Percentiles rank a stretch among this genome's conserved stretches.
phyloP scores from a whole-genome alignment of 2,888 invertebrate species.

The Drosophila subsilvestris region DNA sequence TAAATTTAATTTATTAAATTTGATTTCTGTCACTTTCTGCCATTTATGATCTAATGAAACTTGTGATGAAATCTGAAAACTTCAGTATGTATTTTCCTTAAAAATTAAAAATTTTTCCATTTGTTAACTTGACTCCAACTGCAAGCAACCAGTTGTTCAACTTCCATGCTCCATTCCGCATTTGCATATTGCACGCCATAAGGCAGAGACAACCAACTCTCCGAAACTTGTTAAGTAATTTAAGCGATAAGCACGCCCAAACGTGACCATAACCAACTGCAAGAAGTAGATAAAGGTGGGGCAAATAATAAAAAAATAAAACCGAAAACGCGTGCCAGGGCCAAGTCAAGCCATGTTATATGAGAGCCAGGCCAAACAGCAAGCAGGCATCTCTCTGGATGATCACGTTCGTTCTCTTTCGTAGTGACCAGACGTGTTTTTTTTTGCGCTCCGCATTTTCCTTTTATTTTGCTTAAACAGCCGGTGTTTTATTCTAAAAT shows the following conservation, averaged over 20 bases:
- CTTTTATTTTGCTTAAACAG: too few relatives aligned
- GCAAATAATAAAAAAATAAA: conserved; percentile 25
- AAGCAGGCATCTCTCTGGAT: not conserved
- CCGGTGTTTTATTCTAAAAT: too few relatives aligned
- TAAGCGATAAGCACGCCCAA: conserved; percentile 60
- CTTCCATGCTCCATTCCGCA: conserved; percentile 26
- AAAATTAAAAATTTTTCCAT: not conserved
- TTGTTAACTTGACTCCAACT: not conserved
- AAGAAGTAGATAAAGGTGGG: not conserved
- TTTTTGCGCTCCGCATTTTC: too few relatives aligned
- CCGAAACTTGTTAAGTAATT: conserved; percentile 48
- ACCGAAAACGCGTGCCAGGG: conserved; percentile 57
- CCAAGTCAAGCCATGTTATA: conserved; percentile 15
- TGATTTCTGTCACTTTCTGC: too few relatives aligned
- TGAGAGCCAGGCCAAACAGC: not conserved
- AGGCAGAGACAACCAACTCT: conserved; percentile 27
- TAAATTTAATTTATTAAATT: too few relatives aligned
- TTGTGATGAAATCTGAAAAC: not conserved
- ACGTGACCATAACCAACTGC: conserved; percentile 56
- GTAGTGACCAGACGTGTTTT: too few relatives aligned
- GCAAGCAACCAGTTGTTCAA: conserved; percentile 24
- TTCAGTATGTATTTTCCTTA: not conserved
- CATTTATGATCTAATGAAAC: not conserved
- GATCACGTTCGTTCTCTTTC: too few relatives aligned
- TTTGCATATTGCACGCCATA: conserved; percentile 55